These are phyloP conservation scores for Scaptomyza tumidula DNA, from an alignment of 2,888 invertebrate genomes.

Conservation along the genomic window DNA sequence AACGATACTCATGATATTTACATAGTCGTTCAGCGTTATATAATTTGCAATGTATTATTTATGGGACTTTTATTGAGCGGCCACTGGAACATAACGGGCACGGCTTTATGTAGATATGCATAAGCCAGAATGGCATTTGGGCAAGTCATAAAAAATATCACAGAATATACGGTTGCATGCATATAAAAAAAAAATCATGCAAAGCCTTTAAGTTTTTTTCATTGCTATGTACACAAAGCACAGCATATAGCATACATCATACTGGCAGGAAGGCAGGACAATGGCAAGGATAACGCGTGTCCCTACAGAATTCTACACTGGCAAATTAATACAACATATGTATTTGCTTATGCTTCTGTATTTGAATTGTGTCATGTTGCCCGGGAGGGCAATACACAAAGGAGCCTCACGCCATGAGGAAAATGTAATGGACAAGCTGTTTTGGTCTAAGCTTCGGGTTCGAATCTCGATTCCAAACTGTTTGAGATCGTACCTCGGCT, in stretches of 20 bases:
- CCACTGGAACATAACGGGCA: conserved; percentile 20
- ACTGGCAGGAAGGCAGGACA: conserved; percentile 3
- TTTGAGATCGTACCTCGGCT: too few species aligned
- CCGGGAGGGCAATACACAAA: conserved; percentile 35
- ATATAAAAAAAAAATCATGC: background rate
- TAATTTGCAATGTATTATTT: conserved; percentile 65
- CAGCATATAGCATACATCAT: background rate
- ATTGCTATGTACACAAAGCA: conserved; percentile 9
- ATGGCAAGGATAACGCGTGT: conserved; percentile 40
- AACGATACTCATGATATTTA: conserved; percentile 56
- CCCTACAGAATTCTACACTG: conserved; percentile 47
- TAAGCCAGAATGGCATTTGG: conserved; percentile 35
- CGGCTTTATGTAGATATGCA: conserved; percentile 19
- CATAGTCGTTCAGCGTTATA: conserved; percentile 25
- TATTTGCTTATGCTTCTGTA: conserved; percentile 11
- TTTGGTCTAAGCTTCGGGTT: too few species aligned
- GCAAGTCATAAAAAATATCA: conserved; percentile 43
- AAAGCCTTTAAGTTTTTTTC: background rate
- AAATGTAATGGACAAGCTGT: too few species aligned
- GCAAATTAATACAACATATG: too few species aligned
- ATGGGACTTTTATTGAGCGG: conserved; percentile 66
- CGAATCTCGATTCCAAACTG: too few species aligned
- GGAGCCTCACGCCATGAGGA: conserved; percentile 18
- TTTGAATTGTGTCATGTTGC: conserved; percentile 10
- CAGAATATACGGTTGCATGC: conserved; percentile 8